Base-by-base conservation (phyloP, 2,888 invertebrate genomes). In the Agrochola lychnidis region DNA sequence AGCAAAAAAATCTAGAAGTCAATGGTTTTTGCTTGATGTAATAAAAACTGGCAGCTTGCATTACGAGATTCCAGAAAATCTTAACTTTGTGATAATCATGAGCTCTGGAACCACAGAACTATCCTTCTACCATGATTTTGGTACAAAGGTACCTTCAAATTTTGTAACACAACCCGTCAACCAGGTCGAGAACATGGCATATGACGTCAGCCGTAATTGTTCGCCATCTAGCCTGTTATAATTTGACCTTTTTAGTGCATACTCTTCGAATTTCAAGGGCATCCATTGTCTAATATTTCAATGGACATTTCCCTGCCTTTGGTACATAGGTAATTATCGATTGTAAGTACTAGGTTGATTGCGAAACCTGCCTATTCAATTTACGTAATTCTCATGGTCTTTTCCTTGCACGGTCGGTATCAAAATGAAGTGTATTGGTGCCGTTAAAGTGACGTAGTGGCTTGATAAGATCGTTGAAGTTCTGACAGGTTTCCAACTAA, bases 161-260 rank as follows among this genome's bases (percentile, higher is more conserved):
- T 62, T 72, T 19, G 53, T 22, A 82, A 67, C 14, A 56, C n/a
- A 53, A 48, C 14, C 48, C 19, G 14, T 67, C 22, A 74, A 79
- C 61, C 73, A 73, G 76, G 53, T 59, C 74, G 69, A 78, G 59
- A 85, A 66, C 42, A 70, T 76, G 80, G 64, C 70, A 66, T 76
- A 83, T 78, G 82, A 86, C 82, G 76, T 79, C 82, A 87, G 12
- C 22, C 10, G 25, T 78, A 64, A 87, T 75, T 79, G 78, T 82
- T 59, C 19, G 53, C 61, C 70, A 75, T 76, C 56, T 66, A 75
- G 73, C 75, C 72, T 45, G 72, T 77, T 82, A 75, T 70, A 78
- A 75, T 81, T 78, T 79, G 85, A 85, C 87, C 87, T 87, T 83
- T 86, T 88, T 77, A 81, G 73, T 81, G 69, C 73, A 76, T 64